These are phyloP conservation scores for Heterotilapia buettikoferi DNA, from an alignment of 2,113 vertebrate genomes.

Conservation along the genomic window DNA sequence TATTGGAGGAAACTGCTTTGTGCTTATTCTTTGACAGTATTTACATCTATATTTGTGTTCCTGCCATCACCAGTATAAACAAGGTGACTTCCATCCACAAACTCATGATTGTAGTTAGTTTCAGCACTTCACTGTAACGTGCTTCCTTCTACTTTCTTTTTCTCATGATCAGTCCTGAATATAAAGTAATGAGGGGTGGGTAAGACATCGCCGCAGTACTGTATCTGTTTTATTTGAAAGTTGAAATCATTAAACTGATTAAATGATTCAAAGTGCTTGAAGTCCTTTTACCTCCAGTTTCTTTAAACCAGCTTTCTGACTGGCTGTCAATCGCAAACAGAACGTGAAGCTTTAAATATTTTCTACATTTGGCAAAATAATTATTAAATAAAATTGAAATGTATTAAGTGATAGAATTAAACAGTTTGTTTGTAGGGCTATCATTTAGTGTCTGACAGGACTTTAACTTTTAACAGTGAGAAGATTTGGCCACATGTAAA, in stretches of 20 bases:
- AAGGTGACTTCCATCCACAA: not conserved
- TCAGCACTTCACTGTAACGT: not conserved
- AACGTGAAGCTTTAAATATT: not conserved
- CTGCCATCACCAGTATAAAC: not conserved
- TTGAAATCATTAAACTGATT: not conserved
- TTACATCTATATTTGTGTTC: not conserved
- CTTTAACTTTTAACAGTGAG: rapidly evolving
- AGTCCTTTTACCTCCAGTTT: not conserved
- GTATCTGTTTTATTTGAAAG: not conserved
- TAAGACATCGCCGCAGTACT: not conserved
- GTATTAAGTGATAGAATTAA: not conserved
- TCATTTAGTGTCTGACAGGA: not conserved
- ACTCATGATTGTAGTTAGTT: not conserved
- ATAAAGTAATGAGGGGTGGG: not conserved
- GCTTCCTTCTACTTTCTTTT: not conserved
- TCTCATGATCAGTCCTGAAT: not conserved
- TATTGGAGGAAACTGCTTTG: rapidly evolving
- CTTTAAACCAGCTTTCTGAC: not conserved
- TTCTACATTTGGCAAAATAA: not conserved
- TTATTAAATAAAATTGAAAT: not conserved
- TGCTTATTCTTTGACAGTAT: not conserved
- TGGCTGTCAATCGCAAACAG: not conserved
- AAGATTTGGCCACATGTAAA: not conserved
- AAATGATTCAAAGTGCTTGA: not conserved
- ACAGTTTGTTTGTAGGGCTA: not conserved